phyloP scores from a whole-genome alignment of 2,113 vertebrate genomes.

The Bubalus kerabau region DNA sequence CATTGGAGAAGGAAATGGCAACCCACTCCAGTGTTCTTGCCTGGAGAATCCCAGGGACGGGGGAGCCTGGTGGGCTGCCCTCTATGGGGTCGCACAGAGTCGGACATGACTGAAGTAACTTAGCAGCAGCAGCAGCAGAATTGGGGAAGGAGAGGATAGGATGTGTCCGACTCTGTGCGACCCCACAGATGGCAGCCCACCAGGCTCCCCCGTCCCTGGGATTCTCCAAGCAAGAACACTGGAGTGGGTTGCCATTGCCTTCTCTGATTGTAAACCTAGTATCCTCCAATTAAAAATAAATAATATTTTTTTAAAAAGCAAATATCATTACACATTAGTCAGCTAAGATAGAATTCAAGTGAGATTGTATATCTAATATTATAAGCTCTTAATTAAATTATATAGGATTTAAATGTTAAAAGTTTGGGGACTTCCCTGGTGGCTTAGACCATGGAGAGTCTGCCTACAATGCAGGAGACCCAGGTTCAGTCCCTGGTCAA shows the following conservation, averaged over 20 bases:
- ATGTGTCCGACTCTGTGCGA: rapidly evolving
- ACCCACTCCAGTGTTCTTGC: no score
- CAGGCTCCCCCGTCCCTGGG: no score
- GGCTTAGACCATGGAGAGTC: not conserved
- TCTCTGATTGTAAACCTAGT: not conserved
- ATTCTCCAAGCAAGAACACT: no score
- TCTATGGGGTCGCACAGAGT: no score
- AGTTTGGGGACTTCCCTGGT: not conserved
- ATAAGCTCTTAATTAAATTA: not conserved
- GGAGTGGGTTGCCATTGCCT: no score
- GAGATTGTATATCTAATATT: not conserved
- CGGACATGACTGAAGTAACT: no score
- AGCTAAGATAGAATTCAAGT: not conserved
- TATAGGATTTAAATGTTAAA: not conserved
- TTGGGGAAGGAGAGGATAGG: not conserved
- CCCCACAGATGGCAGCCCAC: no score
- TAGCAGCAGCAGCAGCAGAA: not conserved
- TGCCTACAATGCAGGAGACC: not conserved
- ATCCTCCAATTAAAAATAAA: not conserved
- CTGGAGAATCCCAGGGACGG: no score
- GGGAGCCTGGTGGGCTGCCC: no score
- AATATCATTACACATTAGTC: not conserved
- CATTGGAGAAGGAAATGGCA: no score
- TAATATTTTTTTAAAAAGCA: not conserved
- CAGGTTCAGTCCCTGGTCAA: not conserved